Conservation (phyloP, 2,797 vertebrate species). For the Gallinago nigripennis region DNA sequence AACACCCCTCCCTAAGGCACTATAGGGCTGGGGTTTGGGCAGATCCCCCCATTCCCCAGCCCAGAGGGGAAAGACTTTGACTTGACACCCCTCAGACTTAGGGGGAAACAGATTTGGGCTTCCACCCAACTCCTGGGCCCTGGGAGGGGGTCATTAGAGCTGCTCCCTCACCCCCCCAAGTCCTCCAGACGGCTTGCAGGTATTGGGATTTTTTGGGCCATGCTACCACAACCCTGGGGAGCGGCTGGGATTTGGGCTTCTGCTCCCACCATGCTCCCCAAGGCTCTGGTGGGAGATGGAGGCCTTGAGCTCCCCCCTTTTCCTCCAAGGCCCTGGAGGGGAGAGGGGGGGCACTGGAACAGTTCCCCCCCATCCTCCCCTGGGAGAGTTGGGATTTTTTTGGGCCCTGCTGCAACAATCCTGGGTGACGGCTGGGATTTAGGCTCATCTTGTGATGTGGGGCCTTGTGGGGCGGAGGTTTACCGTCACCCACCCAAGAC, state of each 20-base stretch:
- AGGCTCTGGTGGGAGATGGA: too few relatives aligned
- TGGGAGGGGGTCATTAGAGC: fast-evolving
- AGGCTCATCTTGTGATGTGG: neutral
- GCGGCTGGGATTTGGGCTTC: neutral
- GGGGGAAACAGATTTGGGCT: neutral
- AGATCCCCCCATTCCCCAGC: neutral
- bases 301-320: neutral
- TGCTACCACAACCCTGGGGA: neutral
- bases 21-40: fast-evolving
- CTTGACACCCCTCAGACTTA: fast-evolving
- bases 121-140: fast-evolving
- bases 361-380: neutral
- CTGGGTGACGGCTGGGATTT: neutral
- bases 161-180: too few relatives aligned
- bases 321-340: neutral
- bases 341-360: fast-evolving
- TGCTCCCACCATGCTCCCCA: too few relatives aligned
- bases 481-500: too few relatives aligned
- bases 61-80: fast-evolving
- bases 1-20: fast-evolving
- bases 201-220: neutral
- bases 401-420: neutral
- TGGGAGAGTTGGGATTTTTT: neutral
- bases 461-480: neutral
- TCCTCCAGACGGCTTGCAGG: too few relatives aligned